A percentile compares a stretch with the other conserved stretches of the same genome.
phyloP scores from a whole-genome alignment of 2,888 invertebrate genomes.

The Camponotus fellah region DNA sequence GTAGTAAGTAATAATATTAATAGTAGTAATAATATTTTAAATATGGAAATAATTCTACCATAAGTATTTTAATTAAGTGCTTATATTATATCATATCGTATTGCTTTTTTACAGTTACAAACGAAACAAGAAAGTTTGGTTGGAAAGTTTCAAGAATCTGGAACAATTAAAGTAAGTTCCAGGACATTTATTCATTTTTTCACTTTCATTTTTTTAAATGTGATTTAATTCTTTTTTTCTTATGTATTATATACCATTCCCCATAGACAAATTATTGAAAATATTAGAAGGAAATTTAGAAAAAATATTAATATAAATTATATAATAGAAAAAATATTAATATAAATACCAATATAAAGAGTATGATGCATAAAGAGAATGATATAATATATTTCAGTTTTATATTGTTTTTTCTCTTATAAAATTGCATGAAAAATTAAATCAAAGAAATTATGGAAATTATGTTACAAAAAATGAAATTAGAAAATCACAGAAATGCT shows the following conservation, averaged over 20 bases:
- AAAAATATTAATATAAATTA: neutral
- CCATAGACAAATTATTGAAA: neutral
- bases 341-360: neutral
- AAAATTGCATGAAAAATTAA: conserved; percentile 10
- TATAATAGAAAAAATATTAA: neutral
- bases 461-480: neutral
- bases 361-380: neutral
- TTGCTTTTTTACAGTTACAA: conserved; percentile 37
- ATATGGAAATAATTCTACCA: neutral
- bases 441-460: conserved; percentile 2
- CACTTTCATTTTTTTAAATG: neutral
- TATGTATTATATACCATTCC: neutral
- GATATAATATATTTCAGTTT: conserved; percentile 2
- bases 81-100: neutral
- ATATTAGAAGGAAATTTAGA: neutral
- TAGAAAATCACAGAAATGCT: conserved; percentile 9
- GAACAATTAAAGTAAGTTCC: conserved; percentile 33
- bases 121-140: neutral
- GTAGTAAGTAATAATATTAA: too few relatives aligned
- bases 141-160: neutral
- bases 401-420: neutral
- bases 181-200: neutral
- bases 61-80: neutral
- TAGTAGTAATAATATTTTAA: neutral
- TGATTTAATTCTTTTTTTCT: neutral